Evolutionary conservation across 2,113 vertebrate genomes (phyloP).

Genomic region (Oriolus oriolus): DNA sequence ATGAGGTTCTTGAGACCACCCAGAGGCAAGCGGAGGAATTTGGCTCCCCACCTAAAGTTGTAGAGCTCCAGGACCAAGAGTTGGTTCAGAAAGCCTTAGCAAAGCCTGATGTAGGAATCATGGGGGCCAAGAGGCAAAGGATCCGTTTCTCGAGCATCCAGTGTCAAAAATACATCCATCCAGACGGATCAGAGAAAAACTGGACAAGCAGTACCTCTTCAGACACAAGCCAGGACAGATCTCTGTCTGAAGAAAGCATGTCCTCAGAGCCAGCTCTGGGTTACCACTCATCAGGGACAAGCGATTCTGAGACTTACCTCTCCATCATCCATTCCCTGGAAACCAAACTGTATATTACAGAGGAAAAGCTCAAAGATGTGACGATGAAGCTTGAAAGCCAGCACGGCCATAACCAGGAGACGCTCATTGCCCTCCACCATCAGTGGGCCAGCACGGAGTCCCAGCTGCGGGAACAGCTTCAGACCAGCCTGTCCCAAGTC

Average conservation of each 20-base stretch:
- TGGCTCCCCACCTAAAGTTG: background rate
- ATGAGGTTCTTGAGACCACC: slow-evolving; percentile 38
- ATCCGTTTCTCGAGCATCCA: slow-evolving; percentile 93
- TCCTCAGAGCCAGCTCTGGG: slow-evolving; percentile 73
- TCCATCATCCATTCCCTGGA: slow-evolving; percentile 90
- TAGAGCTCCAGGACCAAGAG: slow-evolving; percentile 62
- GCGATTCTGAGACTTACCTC: slow-evolving; percentile 86
- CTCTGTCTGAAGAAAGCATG: slow-evolving; percentile 72
- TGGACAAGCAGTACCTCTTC: slow-evolving; percentile 73
- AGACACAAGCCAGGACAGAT: slow-evolving; percentile 75
- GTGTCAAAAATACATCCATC: slow-evolving; percentile 86
- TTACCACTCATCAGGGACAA: slow-evolving; percentile 41
- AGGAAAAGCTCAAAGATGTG: slow-evolving; percentile 88
- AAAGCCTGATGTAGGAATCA: slow-evolving; percentile 70
- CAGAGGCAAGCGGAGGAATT: slow-evolving; percentile 48
- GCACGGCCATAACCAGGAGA: slow-evolving; percentile 72
- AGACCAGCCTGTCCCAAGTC: slow-evolving; percentile 74
- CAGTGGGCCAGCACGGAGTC: slow-evolving; percentile 74
- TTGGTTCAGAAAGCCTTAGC: slow-evolving; percentile 44
- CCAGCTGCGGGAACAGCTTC: slow-evolving; percentile 78
- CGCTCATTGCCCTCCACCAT: slow-evolving; percentile 63
- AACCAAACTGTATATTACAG: slow-evolving; percentile 86
- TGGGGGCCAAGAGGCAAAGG: slow-evolving; percentile 82
- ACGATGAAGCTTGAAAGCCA: slow-evolving; percentile 83
- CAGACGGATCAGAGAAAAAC: slow-evolving; percentile 73